Percentiles rank a stretch among this genome's conserved stretches.
phyloP scores from a whole-genome alignment of 2,113 vertebrate species.

The Oophaga pumilio region DNA sequence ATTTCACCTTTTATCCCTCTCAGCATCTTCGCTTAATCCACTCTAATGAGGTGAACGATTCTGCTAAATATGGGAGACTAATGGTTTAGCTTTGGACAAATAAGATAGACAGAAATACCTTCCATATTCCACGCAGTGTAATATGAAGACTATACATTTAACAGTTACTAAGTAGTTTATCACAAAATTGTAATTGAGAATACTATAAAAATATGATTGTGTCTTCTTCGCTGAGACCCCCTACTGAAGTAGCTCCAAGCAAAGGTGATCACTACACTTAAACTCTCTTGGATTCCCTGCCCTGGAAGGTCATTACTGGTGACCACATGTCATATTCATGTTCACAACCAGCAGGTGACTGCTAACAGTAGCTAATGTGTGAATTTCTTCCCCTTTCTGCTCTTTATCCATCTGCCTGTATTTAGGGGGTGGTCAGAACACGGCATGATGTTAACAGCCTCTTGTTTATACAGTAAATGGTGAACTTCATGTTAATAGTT shows the following conservation, averaged over 20 bases:
- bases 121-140: background rate
- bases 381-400: slow-evolving; percentile 63
- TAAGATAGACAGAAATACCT: background rate
- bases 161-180: background rate
- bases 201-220: background rate
- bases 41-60: slow-evolving; percentile 78
- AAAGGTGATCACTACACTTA: slow-evolving; percentile 51
- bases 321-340: slow-evolving; percentile 72
- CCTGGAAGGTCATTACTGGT: slow-evolving; percentile 72
- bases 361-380: slow-evolving; percentile 63
- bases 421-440: slow-evolving; percentile 52
- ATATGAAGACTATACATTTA: background rate
- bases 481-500: background rate
- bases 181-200: background rate
- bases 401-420: slow-evolving; percentile 71
- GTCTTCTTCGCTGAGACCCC: background rate
- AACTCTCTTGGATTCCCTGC: slow-evolving; percentile 49
- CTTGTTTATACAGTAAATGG: background rate
- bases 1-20: slow-evolving; percentile 81
- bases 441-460: background rate
- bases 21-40: slow-evolving; percentile 82
- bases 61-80: slow-evolving; percentile 67
- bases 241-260: slow-evolving; percentile 6
- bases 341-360: slow-evolving; percentile 74
- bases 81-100: background rate